Base-by-base conservation (phyloP, 1,140 invertebrate species). In the Trypoxylus dichotomus region DNA sequence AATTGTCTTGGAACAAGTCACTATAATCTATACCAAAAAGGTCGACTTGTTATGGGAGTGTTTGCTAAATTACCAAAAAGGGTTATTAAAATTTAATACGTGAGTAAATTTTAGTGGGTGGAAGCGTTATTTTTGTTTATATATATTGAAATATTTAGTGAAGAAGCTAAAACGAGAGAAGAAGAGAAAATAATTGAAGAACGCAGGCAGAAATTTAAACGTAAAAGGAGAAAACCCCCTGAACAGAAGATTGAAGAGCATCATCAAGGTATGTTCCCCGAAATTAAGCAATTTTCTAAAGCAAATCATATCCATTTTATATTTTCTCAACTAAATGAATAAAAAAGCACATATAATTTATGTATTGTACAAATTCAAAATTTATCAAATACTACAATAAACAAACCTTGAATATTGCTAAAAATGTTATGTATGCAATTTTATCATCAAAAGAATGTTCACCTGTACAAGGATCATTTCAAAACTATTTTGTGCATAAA, bases 41-140 rank as follows among this genome's bases (percentile, higher is more conserved):
- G 83, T 86, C 11, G 85, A 86, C 74, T 76, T 84, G 29, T 75
- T 86, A 1, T 85, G 84, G 84, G 81, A 85, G 73, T 75, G 58
- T 54, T 74, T 80, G 19, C 60, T 82, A 42, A 74, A 82, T 10
- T 80, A 80, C 58, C 79, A 79, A 29, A 79, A 80, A 71, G 37
- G 78, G 11, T 78, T 79, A 13, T 47, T 79, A 37, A 63, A 68
- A 29, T 68, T 68, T 8, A 68, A 21, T 15, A 27, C 27, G 60
- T 68, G 24, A 68, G 24, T 68, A 11, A 1, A 27, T 27, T 1
- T 68, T 68, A 27, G 2, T 7, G 21, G 15, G 1, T 68, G 10
- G 1, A 24, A 68, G 10, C 5, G 6, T 29, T 68, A 2, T 13
- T 68, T 25, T 68, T 68, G 7, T 13, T 68, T 25, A 15, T 24